phyloP scores from a whole-genome alignment of 2,888 invertebrate genomes.

The Cerastis leucographa region DNA sequence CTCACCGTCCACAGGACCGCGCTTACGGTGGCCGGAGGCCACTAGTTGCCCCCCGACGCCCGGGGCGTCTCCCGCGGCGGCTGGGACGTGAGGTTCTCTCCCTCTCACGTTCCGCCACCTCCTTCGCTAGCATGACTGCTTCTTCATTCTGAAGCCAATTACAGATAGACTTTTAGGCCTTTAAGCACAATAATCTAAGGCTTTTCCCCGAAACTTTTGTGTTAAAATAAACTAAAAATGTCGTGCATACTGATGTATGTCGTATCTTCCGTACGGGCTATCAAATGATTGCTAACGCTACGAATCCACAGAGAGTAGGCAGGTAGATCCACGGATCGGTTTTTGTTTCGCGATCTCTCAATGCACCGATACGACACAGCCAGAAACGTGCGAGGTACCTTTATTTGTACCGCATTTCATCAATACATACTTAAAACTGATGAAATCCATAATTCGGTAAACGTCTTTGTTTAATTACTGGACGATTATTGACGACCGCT shows the following conservation, averaged over 20 bases:
- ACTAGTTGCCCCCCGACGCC: no score
- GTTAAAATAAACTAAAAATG: neutral
- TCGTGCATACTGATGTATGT: neutral
- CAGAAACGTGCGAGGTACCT: neutral
- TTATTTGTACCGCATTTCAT: neutral
- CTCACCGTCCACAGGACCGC: no score
- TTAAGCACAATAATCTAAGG: neutral
- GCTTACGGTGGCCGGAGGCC: no score
- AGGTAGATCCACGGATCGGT: neutral
- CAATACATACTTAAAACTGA: constrained; percentile 16
- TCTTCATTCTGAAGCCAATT: neutral
- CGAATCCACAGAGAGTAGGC: constrained; percentile 11
- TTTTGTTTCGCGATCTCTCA: constrained; percentile 15
- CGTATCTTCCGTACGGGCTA: neutral
- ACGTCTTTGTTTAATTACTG: constrained; percentile 19
- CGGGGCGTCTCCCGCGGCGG: no score
- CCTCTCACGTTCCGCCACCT: no score
- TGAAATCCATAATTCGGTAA: constrained; percentile 24
- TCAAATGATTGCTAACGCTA: constrained; percentile 23
- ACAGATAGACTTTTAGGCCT: neutral
- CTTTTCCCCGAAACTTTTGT: neutral
- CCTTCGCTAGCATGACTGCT: no score
- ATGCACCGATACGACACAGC: constrained; percentile 30
- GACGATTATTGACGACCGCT: neutral
- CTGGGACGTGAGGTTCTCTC: no score